Evolutionary conservation across 2,888 invertebrate species (phyloP).

Genomic region (Chymomyza amoena): DNA sequence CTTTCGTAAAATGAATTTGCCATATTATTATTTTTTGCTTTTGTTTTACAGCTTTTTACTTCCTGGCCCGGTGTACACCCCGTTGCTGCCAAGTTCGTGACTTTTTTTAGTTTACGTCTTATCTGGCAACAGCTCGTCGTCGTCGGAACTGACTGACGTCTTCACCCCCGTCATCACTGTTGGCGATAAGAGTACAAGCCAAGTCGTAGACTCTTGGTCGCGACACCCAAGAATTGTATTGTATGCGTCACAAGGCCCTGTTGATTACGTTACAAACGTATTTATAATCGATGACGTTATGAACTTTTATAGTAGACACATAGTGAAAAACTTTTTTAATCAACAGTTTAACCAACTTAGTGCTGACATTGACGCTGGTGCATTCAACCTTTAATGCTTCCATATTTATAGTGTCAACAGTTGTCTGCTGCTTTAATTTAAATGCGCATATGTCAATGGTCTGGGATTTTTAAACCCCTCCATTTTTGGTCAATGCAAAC

Average conservation of each 20-base stretch:
- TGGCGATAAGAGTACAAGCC: neutral
- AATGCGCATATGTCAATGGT: conserved; percentile 5
- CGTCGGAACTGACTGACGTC: neutral
- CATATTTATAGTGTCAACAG: conserved; percentile 27
- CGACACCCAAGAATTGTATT: conserved; percentile 13
- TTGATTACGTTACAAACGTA: conserved; percentile 5
- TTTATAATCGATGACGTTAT: conserved; percentile 37
- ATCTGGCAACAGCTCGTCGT: neutral
- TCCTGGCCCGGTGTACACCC: conserved; percentile 34
- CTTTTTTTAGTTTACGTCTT: conserved; percentile 24
- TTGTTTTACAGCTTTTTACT: conserved; percentile 31
- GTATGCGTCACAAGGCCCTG: conserved; percentile 23
- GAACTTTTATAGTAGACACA: neutral
- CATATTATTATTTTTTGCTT: conserved; percentile 31
- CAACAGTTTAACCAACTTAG: neutral
- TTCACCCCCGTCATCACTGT: too few species aligned
- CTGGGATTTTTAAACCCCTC: neutral
- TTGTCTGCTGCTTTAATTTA: conserved; percentile 60
- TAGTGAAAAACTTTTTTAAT: neutral
- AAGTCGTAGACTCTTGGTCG: conserved; percentile 33
- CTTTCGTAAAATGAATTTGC: conserved; percentile 16
- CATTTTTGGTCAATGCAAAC: conserved; percentile 22
- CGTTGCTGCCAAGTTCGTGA: conserved; percentile 47
- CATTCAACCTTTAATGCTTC: conserved; percentile 26
- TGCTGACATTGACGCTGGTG: conserved; percentile 11